Evolutionary conservation across 53 echinoderm and acorn worm species (phyloP).

Genomic region (Hippasteria phrygiana): DNA sequence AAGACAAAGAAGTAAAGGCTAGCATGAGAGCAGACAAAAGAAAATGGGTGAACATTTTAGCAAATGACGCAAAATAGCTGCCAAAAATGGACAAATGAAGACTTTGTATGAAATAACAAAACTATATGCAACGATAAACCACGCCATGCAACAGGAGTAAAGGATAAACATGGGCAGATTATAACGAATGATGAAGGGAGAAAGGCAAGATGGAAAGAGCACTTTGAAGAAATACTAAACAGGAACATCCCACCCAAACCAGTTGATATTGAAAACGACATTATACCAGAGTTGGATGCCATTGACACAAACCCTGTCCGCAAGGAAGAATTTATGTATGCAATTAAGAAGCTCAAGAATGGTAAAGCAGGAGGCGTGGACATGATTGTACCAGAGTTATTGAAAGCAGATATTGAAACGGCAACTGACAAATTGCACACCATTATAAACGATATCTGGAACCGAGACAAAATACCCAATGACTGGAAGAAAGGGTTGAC

Average conservation of each 20-base stretch:
- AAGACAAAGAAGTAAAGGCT: no score
- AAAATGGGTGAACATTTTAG: no score
- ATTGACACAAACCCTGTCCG: background rate
- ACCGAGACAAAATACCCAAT: slow-evolving; percentile 25
- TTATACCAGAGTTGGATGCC: background rate
- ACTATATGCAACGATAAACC: background rate
- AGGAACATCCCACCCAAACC: background rate
- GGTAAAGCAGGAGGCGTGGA: slow-evolving; percentile 13
- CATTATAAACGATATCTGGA: slow-evolving; percentile 38
- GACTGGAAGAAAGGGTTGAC: slow-evolving; percentile 32
- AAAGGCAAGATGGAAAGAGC: slow-evolving; percentile 6
- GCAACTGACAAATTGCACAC: no score
- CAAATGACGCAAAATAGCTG: no score
- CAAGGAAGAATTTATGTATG: background rate
- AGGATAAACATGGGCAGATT: background rate
- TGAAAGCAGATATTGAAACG: slow-evolving; percentile 17
- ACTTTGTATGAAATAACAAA: no score
- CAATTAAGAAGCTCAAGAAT: slow-evolving; percentile 20
- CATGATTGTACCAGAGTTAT: background rate
- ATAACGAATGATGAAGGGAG: background rate
- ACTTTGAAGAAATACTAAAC: slow-evolving; percentile 40
- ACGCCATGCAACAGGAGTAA: background rate
- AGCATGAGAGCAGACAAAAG: no score
- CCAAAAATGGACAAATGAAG: no score
- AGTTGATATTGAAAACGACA: background rate